Evolutionary conservation across 2,113 vertebrate species (phyloP), one percentile per base, ranked within the genome.

Genomic region (Ptilorrhoa leucosticta): DNA sequence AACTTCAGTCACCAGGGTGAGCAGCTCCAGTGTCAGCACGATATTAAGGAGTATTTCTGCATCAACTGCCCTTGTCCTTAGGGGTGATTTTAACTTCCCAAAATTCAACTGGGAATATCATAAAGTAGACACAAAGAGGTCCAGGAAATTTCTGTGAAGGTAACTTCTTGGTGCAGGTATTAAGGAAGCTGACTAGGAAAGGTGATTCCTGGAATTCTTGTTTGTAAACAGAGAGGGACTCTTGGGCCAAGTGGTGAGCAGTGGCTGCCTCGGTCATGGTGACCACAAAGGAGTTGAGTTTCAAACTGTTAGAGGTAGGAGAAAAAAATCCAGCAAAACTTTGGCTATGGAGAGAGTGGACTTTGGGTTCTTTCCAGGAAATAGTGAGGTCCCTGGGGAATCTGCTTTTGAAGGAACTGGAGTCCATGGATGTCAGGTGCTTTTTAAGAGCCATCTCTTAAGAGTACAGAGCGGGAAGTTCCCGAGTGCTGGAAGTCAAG

Each of bases 1-100:
- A 86, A 58, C 31, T 21, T 54, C 77, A 31, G 39, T 23, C 4
- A 1, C 37, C 0, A 0, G 57, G 39, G 22, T 2, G 17, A 78
- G 53, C 45, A 42, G 70, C n/a, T n/a, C 56, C 9, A 3, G 21
- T 9, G 45, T 20, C 2, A 3, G 73, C 56, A 42, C 0, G 2
- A 9, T 6, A 10, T 60, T 48, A 60, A 21, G 30, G 26, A 40
- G 7, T 61, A 53, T 21, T 31, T 66, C 60, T 42, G 16, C 5
- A 42, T 54, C 56, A 30, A 54, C 56, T 47, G 20, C 30, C 16
- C 47, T 47, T 58, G 28, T 6, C 24, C 30, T 64, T 23, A 48
- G 11, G 57, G 19, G 37, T n/a, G 20, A 57, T 39, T 58, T 68
- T 37, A 68, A 28, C 18, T 80, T 75, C 28, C 22, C 33, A 57